A percentile compares a stretch with the other conserved stretches of the same genome.
Conservation (phyloP, 2,797 vertebrate species). For the Cyprinodon diabolis region DNA sequence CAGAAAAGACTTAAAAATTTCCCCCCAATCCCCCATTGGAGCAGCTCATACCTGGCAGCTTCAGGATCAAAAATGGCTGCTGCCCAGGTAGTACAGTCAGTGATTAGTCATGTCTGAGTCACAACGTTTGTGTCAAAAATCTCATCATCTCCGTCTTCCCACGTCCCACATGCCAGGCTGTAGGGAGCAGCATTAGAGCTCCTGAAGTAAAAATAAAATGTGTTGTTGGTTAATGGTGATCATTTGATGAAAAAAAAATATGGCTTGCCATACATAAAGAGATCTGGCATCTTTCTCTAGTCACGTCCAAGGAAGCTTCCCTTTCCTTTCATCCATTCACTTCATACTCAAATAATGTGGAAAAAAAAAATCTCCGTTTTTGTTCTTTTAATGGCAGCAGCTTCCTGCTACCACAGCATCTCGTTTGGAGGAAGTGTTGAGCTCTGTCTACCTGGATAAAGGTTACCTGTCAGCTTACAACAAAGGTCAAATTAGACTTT, state of each 20-base stretch:
- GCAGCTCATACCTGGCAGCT: conserved; percentile 56
- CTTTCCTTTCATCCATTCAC: conserved; percentile 39
- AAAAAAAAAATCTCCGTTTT: conserved; percentile 29
- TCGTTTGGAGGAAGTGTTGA: conserved; percentile 24
- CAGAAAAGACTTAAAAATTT: conserved; percentile 52
- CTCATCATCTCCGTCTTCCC: conserved; percentile 63
- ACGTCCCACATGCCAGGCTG: conserved; percentile 65
- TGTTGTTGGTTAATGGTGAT: conserved; percentile 28
- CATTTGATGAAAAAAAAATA: conserved; percentile 11
- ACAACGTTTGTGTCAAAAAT: conserved; percentile 66
- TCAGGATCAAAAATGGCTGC: conserved; percentile 64
- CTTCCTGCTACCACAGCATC: conserved; percentile 28
- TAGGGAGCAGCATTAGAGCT: conserved; percentile 23
- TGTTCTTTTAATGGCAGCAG: conserved; percentile 21
- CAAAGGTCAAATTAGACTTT: conserved; percentile 35
- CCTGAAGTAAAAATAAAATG: conserved; percentile 13
- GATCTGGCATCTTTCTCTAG: conserved; percentile 60
- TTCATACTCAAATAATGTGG: conserved; percentile 39
- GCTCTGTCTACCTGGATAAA: conserved; percentile 38
- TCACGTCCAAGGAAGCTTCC: conserved; percentile 22
- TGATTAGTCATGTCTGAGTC: conserved; percentile 74
- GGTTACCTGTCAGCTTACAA: conserved; percentile 31
- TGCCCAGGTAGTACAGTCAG: conserved; percentile 67
- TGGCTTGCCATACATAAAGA: conserved; percentile 31
- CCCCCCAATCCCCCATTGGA: not conserved